Conservation (phyloP, 2,888 invertebrate genomes). For the Troides aeacus region DNA sequence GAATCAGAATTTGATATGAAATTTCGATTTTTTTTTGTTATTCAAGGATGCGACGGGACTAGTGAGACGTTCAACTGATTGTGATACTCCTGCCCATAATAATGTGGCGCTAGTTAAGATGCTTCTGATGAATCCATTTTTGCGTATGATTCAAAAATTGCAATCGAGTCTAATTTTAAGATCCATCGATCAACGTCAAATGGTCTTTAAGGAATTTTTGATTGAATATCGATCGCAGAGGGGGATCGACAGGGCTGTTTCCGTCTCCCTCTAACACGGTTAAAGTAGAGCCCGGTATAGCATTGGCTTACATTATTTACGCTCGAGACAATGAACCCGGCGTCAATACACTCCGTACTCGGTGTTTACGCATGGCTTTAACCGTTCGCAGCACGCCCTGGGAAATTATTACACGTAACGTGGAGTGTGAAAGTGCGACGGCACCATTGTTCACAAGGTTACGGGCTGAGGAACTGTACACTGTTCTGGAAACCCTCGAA, state of each 20-base stretch:
- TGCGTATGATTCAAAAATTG: no score
- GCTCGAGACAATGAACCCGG: slow-evolving; percentile 39
- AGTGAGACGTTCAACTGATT: no score
- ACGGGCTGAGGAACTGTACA: background rate
- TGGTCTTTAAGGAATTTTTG: no score
- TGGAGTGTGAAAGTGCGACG: background rate
- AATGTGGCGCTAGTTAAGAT: no score
- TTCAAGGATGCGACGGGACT: no score
- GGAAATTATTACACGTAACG: slow-evolving; percentile 13
- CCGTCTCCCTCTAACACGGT: background rate
- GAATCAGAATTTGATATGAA: background rate
- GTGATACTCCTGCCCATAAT: no score
- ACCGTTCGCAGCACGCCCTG: slow-evolving; percentile 6
- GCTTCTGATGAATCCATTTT: no score
- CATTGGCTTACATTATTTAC: slow-evolving; percentile 33
- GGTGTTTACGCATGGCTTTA: slow-evolving; percentile 2
- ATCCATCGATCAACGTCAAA: no score
- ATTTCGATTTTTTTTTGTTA: no score
- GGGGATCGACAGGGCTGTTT: background rate
- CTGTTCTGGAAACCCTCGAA: no score
- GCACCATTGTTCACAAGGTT: background rate
- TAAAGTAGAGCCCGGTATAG: background rate
- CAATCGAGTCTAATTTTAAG: no score
- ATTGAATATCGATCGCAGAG: background rate
- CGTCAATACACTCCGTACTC: slow-evolving; percentile 30